Percentiles rank a stretch among this genome's conserved stretches.
Conservation (phyloP, 2,113 vertebrate species). For the Lycocorax pyrrhopterus region DNA sequence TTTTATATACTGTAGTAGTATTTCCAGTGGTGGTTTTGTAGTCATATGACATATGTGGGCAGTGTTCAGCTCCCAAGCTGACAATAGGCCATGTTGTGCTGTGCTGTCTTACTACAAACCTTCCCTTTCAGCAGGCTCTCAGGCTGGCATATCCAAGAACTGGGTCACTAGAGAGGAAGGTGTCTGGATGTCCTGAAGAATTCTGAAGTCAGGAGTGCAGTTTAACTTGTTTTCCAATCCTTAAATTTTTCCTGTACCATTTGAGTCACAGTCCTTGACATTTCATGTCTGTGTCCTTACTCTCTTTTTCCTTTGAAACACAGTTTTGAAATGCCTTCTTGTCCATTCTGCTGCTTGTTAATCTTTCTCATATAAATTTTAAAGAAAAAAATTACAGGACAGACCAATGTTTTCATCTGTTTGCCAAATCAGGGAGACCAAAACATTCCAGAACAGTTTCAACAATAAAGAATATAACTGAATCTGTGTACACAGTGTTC, state of each 20-base stretch:
- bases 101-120: background rate
- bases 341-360: background rate
- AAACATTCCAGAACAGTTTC: slow-evolving; percentile 31
- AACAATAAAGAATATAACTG: slow-evolving; percentile 18
- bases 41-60: background rate
- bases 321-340: background rate
- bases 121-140: background rate
- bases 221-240: background rate
- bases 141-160: background rate
- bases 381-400: background rate
- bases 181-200: background rate
- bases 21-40: background rate
- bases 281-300: background rate
- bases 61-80: background rate
- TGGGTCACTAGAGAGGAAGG: background rate
- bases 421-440: background rate
- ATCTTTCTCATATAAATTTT: background rate
- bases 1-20: background rate
- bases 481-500: slow-evolving; percentile 10
- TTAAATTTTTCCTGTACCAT: background rate
- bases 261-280: background rate
- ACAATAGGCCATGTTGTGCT: background rate
- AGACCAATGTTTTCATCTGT: background rate
- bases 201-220: background rate
- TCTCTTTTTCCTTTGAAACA: background rate